phyloP scores from a whole-genome alignment of 2,797 vertebrate species.

The Poecilia velifera region DNA sequence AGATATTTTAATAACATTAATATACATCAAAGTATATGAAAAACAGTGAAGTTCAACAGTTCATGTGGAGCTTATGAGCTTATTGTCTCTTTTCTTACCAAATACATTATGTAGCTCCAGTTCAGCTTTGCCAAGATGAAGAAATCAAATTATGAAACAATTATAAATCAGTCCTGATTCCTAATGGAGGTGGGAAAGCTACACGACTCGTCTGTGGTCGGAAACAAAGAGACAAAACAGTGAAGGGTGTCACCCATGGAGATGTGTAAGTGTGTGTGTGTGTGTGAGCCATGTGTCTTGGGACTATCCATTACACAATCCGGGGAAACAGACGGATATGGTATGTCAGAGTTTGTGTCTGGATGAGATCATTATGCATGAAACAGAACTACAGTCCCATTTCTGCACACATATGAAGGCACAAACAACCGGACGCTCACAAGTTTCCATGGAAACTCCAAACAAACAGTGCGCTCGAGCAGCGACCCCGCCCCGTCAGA shows the following conservation, averaged over 20 bases:
- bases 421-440: constrained; percentile 42
- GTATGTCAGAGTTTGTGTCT: constrained; percentile 62
- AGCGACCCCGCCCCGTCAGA: constrained; percentile 58
- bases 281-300: constrained; percentile 12
- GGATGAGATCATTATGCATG: constrained; percentile 71
- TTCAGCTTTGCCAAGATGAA: neutral
- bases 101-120: neutral
- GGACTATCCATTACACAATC: constrained; percentile 70
- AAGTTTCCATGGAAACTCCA: constrained; percentile 71
- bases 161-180: constrained; percentile 20
- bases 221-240: constrained; percentile 39
- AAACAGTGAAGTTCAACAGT: constrained; percentile 18
- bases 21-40: constrained; percentile 6
- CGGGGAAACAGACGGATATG: constrained; percentile 65
- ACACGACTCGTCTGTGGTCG: constrained; percentile 36
- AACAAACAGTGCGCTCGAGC: constrained; percentile 73
- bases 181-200: constrained; percentile 4
- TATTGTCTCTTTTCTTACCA: neutral
- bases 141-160: constrained; percentile 41
- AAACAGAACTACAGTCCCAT: constrained; percentile 53
- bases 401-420: constrained; percentile 31
- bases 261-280: constrained; percentile 8
- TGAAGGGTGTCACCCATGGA: constrained; percentile 42
- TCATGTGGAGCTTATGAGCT: constrained; percentile 50
- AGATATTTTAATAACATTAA: constrained; percentile 11